Evolutionary conservation across 2,888 invertebrate species (phyloP), one percentile per base, ranked within the genome.

Genomic region (Synanthedon tipuliformis): DNA sequence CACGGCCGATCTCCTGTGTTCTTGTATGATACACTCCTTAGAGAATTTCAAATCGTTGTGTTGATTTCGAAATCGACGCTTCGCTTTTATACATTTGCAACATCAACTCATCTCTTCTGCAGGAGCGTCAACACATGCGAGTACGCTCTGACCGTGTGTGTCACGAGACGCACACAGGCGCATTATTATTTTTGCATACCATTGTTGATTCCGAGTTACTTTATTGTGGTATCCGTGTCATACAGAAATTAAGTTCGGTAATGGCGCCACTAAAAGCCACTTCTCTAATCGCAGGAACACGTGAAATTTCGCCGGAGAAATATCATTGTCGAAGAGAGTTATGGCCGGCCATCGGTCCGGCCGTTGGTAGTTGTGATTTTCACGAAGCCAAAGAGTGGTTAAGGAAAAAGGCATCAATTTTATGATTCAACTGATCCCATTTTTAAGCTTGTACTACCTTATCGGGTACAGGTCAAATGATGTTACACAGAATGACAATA

Each of bases 61-160:
- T 75, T 84, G 85, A 86, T 86, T 83, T 85, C 85, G 85, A 84
- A 86, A 87, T 82, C 81, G 62, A 60, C 76, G 76, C 80, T 70
- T 73, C 77, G 81, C 82, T 87, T 87, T 81, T 86, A 86, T 86
- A 86, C 78, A 81, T 79, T 79, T 78, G 83, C 81, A 81, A 80
- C 82, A 85, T 83, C 83, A 76, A 78, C 70, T 76, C 78, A 75
- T 77, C 75, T 73, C 69, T 73, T 75, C 74, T 70, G 74, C 75
- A 72, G 72, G 68, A 73, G 64, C 59, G 66, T 55, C n/a, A 53
- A 52, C 65, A 62, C 69, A 71, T 61, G 61, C 58, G 62, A 61
- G 61, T 56, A 52, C 40, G 54, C 34, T 34, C 34, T 34, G 34
- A 34, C 8, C 50, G 55, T 49, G 63, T 65, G 68, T 65, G 68